Evolutionary conservation across 1,140 invertebrate species (phyloP).

Genomic region (Eueides isabella): DNA sequence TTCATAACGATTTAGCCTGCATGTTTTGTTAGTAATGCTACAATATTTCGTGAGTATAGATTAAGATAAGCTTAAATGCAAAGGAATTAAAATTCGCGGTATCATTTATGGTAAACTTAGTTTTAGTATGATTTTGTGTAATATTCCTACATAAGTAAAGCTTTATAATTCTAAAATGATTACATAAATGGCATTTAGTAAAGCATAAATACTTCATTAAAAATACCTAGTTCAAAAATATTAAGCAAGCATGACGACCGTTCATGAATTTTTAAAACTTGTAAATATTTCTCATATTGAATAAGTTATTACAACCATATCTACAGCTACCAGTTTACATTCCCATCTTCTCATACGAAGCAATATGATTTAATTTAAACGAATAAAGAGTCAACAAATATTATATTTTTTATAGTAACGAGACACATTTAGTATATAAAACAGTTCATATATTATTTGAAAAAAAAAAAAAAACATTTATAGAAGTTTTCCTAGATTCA

Average conservation of each 20-base stretch:
- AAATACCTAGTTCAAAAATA: not conserved
- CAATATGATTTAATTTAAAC: not conserved
- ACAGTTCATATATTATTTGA: too few species aligned
- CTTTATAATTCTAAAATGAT: slow-evolving; percentile 13
- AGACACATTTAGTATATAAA: not conserved
- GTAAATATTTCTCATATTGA: not conserved
- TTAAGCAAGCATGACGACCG: not conserved
- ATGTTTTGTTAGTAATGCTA: slow-evolving; percentile 49
- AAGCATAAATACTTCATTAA: too few species aligned
- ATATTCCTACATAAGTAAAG: slow-evolving; percentile 11
- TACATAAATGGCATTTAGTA: too few species aligned
- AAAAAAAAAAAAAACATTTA: too few species aligned
- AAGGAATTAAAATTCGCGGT: slow-evolving; percentile 45
- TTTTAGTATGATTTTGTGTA: slow-evolving; percentile 27
- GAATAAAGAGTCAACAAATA: not conserved
- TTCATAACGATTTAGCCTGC: slow-evolving; percentile 51
- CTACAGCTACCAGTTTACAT: not conserved
- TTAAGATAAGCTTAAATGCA: slow-evolving; percentile 57
- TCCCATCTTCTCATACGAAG: not conserved
- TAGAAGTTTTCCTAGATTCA: too few species aligned
- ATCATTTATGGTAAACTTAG: slow-evolving; percentile 23
- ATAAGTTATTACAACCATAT: not conserved
- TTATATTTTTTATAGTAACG: not conserved
- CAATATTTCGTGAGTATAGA: slow-evolving; percentile 62
- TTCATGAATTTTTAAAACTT: not conserved